Base-by-base conservation (phyloP, 1,140 invertebrate species). In the Eriocheir sinensis region DNA sequence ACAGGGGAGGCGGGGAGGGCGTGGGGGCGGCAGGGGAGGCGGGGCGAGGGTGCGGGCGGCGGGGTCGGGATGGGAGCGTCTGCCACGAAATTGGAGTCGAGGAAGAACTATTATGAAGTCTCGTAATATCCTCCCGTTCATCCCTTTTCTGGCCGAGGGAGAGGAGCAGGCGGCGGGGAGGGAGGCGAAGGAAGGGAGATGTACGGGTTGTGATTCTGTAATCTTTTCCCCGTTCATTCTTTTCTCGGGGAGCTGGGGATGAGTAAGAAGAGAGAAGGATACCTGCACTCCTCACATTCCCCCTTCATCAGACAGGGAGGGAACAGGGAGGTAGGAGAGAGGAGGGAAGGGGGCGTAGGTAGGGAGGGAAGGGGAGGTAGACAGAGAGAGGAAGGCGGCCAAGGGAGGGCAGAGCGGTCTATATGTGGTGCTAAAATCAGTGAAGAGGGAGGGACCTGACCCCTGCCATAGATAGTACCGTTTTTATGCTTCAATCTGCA, bases 51-150 rank as follows among this genome's bases (percentile, higher is more conserved):
- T n/a, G n/a, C n/a, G n/a, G 12, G 53, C 53, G 12, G 53, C 27
- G 53, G 53, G 53, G 53, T 27, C 53, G 27, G 12, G 27, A 12
- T 72, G 27, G 12, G 53, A 27, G 34, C 81, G 34, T 41, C 81
- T 85, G 81, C 81, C 34, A 41, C 34, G 81, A 85, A 85, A 85
- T 85, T 85, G 38, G 34, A 85, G 34, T 38, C 38, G 9, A 85
- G 81, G 81, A 85, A 85, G 81, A 85, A 85, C 81, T 85, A 41
- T 41, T 85, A 72, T 72, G 60, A 72, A 72, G 60, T 72, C 60
- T 72, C 60, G 21, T 72, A 72, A 72, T 72, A 72, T 72, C 60
- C 60, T 72, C 12, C 60, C 60, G 60, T 72, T 72, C 60, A 72
- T 72, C 60, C 60, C 60, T 72, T 72, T 72, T 72, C 60, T 72